Conservation (phyloP, 1,140 invertebrate genomes). For the Drosophila rufa region DNA sequence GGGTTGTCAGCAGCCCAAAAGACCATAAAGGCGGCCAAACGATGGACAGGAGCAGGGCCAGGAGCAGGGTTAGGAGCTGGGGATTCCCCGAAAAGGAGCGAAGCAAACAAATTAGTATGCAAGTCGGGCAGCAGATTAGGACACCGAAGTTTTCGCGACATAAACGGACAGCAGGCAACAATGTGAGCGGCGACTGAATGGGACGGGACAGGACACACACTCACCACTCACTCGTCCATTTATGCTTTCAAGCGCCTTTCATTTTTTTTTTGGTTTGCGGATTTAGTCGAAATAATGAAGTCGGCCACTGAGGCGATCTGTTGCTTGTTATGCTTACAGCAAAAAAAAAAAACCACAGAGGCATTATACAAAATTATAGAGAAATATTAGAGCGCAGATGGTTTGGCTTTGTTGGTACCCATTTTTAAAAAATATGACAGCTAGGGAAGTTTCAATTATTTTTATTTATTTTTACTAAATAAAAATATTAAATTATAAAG, state of each 20-base stretch:
- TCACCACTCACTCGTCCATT: slow-evolving; percentile 18
- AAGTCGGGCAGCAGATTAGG: slow-evolving; percentile 82
- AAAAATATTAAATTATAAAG: neutral
- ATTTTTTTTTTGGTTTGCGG: slow-evolving; percentile 47
- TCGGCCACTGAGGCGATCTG: slow-evolving; percentile 63
- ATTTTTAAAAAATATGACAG: neutral
- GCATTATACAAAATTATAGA: slow-evolving; percentile 23
- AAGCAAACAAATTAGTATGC: slow-evolving; percentile 83
- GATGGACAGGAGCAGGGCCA: slow-evolving; percentile 14
- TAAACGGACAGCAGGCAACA: slow-evolving; percentile 71
- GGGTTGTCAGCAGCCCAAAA: slow-evolving; percentile 77
- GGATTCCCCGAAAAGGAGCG: slow-evolving; percentile 13
- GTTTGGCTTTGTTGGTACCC: neutral
- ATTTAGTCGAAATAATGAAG: slow-evolving; percentile 71
- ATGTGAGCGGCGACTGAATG: slow-evolving; percentile 21
- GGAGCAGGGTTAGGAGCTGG: slow-evolving; percentile 1
- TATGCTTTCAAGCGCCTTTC: slow-evolving; percentile 40
- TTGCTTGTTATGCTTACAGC: slow-evolving; percentile 46
- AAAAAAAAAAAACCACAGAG: slow-evolving; percentile 22
- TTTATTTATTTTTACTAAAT: too few relatives aligned
- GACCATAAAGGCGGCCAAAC: slow-evolving; percentile 70
- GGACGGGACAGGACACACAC: slow-evolving; percentile 23
- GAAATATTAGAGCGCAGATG: slow-evolving; percentile 8
- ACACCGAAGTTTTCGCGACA: slow-evolving; percentile 84
- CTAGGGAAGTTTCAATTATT: neutral